These are phyloP conservation scores for Cryptotis parvus DNA, from an alignment of 2,113 vertebrate genomes.

Conservation along the genomic window DNA sequence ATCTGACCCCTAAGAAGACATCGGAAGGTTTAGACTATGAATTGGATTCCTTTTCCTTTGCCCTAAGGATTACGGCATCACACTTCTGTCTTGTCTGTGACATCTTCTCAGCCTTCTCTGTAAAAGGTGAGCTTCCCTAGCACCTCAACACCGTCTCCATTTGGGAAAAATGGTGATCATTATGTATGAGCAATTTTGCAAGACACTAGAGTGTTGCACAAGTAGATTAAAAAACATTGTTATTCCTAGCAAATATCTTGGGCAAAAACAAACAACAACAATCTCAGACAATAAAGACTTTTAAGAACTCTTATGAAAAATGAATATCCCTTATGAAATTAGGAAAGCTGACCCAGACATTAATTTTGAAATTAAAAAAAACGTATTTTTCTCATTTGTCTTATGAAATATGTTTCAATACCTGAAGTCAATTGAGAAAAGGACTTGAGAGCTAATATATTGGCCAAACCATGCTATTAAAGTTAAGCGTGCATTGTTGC, in stretches of 20 bases:
- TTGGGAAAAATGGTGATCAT: slow-evolving; percentile 83
- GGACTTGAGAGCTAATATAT: slow-evolving; percentile 82
- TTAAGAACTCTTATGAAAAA: slow-evolving; percentile 82
- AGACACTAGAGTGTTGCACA: slow-evolving; percentile 88
- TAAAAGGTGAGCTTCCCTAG: slow-evolving; percentile 86
- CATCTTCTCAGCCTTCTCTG: slow-evolving; percentile 83
- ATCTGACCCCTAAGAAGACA: slow-evolving; percentile 92
- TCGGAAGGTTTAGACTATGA: slow-evolving; percentile 89
- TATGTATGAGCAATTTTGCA: slow-evolving; percentile 83
- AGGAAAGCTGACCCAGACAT: slow-evolving; percentile 82
- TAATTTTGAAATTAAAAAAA: slow-evolving; percentile 83
- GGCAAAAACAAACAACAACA: slow-evolving; percentile 57
- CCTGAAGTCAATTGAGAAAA: slow-evolving; percentile 84
- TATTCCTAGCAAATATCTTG: slow-evolving; percentile 83
- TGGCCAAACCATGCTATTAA: slow-evolving; percentile 94
- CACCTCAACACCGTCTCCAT: slow-evolving; percentile 85
- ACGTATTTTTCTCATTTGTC: slow-evolving; percentile 82
- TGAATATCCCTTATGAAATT: slow-evolving; percentile 81
- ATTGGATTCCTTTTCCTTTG: slow-evolving; percentile 85
- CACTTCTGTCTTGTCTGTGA: slow-evolving; percentile 79
- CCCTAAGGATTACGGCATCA: slow-evolving; percentile 77
- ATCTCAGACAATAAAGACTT: slow-evolving; percentile 82
- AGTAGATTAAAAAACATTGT: slow-evolving; percentile 83
- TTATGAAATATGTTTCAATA: slow-evolving; percentile 81
- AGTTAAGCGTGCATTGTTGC: slow-evolving; percentile 94